Conservation (phyloP, 2,888 invertebrate genomes). For the Polyommatus icarus region DNA sequence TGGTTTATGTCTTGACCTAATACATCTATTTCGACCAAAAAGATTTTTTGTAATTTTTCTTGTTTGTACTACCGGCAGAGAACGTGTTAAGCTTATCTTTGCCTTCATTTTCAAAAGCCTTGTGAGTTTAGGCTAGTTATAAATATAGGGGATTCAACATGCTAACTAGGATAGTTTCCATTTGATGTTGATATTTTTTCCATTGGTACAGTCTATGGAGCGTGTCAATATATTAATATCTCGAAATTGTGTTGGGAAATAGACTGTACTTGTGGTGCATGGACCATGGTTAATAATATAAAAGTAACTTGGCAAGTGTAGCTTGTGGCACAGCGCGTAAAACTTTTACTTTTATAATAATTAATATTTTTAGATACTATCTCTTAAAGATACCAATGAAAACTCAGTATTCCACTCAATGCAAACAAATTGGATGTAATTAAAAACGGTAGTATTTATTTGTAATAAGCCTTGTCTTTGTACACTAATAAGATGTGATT, state of each 20-base stretch:
- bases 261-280: background rate
- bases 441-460: background rate
- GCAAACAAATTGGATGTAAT: constrained; percentile 8
- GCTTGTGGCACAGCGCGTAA: background rate
- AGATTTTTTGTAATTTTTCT: too few relatives aligned
- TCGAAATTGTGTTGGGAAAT: background rate
- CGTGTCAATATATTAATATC: background rate
- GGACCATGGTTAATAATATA: background rate
- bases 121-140: background rate
- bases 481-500: constrained; percentile 12
- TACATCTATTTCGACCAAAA: too few relatives aligned
- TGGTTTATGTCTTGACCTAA: too few relatives aligned
- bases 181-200: background rate
- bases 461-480: background rate
- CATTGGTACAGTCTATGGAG: background rate
- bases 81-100: background rate
- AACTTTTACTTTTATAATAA: background rate
- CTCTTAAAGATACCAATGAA: background rate
- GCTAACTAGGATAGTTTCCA: background rate
- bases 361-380: background rate
- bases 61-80: too few relatives aligned
- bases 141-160: background rate
- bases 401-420: background rate
- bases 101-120: background rate
- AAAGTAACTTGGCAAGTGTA: background rate